A percentile compares a stretch with the other conserved stretches of the same genome.
Evolutionary conservation across 1,140 invertebrate species (phyloP).

Genomic region (Andrena cerasifolii): DNA sequence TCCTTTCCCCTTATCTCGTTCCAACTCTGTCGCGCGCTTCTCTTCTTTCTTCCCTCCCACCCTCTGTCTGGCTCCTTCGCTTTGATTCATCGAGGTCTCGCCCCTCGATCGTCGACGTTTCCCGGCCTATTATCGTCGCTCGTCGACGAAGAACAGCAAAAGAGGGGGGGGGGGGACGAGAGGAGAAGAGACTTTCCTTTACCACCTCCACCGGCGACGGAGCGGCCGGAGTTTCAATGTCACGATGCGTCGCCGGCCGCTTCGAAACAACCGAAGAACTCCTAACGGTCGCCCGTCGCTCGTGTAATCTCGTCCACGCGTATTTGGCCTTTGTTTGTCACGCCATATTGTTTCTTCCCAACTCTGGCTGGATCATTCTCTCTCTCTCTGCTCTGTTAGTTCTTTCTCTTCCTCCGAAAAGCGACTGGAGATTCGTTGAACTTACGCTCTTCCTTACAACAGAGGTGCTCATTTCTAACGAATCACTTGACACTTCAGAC

Average conservation of each 20-base stretch:
- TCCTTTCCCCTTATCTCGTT: conserved; percentile 50
- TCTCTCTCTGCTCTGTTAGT: too few relatives aligned
- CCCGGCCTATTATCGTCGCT: conserved; percentile 49
- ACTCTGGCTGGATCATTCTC: not conserved
- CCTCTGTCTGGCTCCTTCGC: conserved; percentile 42
- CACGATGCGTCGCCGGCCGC: conserved; percentile 49
- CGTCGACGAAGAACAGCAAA: conserved; percentile 39
- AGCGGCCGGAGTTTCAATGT: conserved; percentile 55
- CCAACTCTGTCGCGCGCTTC: conserved; percentile 32
- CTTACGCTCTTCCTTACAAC: too few relatives aligned
- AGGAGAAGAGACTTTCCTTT: conserved; percentile 76
- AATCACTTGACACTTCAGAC: too few relatives aligned
- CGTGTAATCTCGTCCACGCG: not conserved
- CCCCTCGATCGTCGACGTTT: conserved; percentile 32
- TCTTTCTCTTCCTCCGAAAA: too few relatives aligned
- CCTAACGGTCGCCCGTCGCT: not conserved
- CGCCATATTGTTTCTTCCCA: not conserved
- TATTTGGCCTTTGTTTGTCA: too few relatives aligned
- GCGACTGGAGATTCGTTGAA: too few relatives aligned
- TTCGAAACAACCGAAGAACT: not conserved
- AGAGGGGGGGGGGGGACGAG: conserved; percentile 11
- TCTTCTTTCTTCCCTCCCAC: conserved; percentile 16
- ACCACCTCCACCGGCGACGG: conserved; percentile 26
- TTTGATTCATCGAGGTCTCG: conserved; percentile 53
- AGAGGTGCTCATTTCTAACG: too few relatives aligned